A percentile compares a stretch with the other conserved stretches of the same genome.
Evolutionary conservation across 2,888 invertebrate species (phyloP).

Genomic region (Cephalotes varians): DNA sequence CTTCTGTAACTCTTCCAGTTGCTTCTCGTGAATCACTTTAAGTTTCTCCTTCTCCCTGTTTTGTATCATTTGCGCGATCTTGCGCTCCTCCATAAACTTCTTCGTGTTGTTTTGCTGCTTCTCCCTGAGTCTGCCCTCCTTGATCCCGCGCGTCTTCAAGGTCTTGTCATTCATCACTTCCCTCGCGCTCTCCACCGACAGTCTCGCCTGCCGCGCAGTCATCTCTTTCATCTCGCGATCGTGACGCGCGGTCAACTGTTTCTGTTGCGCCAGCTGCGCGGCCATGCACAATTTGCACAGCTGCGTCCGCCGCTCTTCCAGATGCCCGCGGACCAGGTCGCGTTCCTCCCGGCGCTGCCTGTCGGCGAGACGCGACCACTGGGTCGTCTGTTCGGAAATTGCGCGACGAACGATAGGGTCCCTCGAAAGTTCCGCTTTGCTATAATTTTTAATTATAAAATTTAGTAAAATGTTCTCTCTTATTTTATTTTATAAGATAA

Average conservation of each 20-base stretch:
- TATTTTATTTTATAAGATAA: not conserved
- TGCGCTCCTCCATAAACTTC: constrained; percentile 98
- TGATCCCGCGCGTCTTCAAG: constrained; percentile 98
- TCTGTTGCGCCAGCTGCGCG: constrained; percentile 94
- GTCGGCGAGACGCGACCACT: constrained; percentile 97
- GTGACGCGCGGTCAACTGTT: constrained; percentile 95
- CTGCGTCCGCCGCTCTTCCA: constrained; percentile 92
- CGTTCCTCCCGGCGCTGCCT: constrained; percentile 94
- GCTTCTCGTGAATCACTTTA: constrained; percentile 96
- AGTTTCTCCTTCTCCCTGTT: constrained; percentile 96
- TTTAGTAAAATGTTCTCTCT: no score
- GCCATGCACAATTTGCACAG: constrained; percentile 93
- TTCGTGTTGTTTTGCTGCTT: constrained; percentile 99
- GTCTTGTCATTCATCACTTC: constrained; percentile 98
- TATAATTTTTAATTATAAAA: constrained; percentile 82
- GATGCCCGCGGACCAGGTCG: constrained; percentile 92
- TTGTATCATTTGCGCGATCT: constrained; percentile 95
- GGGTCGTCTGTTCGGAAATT: constrained; percentile 96
- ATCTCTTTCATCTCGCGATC: constrained; percentile 98
- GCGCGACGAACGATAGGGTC: constrained; percentile 93
- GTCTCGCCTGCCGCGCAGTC: constrained; percentile 97
- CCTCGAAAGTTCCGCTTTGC: constrained; percentile 93
- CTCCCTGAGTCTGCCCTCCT: constrained; percentile 96
- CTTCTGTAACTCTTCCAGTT: constrained; percentile 94
- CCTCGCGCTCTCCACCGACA: constrained; percentile 98